Percentiles rank a stretch among this genome's conserved stretches.
These are phyloP conservation scores for Herminia tarsipennalis DNA, from an alignment of 2,888 invertebrate genomes.

Conservation along the genomic window DNA sequence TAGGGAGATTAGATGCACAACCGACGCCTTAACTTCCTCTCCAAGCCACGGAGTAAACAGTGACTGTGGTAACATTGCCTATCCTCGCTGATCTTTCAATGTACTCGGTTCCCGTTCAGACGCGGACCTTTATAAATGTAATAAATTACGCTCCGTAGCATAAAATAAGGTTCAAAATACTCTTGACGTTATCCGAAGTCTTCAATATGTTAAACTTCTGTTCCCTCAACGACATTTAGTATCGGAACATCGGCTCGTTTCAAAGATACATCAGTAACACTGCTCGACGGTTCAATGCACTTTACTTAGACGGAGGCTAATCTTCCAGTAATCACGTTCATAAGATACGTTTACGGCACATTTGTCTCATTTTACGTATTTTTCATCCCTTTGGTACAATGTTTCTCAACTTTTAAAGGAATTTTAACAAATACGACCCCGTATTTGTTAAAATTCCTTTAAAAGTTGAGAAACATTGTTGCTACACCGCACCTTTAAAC, in stretches of 20 bases:
- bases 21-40: too few relatives aligned
- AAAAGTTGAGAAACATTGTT: too few relatives aligned
- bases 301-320: slow-evolving; percentile 45
- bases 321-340: slow-evolving; percentile 50
- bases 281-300: slow-evolving; percentile 50
- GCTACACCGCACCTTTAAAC: too few relatives aligned
- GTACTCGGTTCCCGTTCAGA: too few relatives aligned
- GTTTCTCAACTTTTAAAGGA: slow-evolving; percentile 4
- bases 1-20: too few relatives aligned
- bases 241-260: slow-evolving; percentile 26
- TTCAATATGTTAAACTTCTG: slow-evolving; percentile 30
- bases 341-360: slow-evolving; percentile 42
- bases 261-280: slow-evolving; percentile 52
- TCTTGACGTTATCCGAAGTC: neutral
- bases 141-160: too few relatives aligned
- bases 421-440: too few relatives aligned
- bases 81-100: too few relatives aligned
- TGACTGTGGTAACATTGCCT: too few relatives aligned
- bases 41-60: too few relatives aligned
- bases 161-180: neutral
- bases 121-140: too few relatives aligned
- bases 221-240: slow-evolving; percentile 10
- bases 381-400: slow-evolving; percentile 16
- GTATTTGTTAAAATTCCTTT: too few relatives aligned
- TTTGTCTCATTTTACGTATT: slow-evolving; percentile 43